Evolutionary conservation across 2,888 invertebrate genomes (phyloP).

Genomic region (Cyrtodaria siliqua): DNA sequence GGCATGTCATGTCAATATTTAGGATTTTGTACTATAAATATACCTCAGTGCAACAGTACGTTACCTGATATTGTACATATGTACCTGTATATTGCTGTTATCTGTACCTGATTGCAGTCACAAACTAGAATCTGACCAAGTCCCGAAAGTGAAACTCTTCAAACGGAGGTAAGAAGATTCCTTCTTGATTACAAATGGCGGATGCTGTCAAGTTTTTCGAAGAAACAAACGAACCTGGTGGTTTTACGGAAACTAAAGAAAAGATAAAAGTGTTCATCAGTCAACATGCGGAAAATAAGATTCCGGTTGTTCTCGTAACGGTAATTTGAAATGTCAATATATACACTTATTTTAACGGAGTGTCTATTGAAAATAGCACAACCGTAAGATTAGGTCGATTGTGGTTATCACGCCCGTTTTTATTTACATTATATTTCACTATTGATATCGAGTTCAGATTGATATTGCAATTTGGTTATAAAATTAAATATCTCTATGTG

Average conservation of each 20-base stretch:
- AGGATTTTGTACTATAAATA: conserved; percentile 29
- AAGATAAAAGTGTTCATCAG: conserved; percentile 64
- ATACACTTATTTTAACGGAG: no score
- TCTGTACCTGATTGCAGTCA: no score
- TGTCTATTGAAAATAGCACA: no score
- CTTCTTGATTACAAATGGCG: conserved; percentile 59
- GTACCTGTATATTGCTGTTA: no score
- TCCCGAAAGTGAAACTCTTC: conserved; percentile 32
- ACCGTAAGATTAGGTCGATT: no score
- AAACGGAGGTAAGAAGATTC: conserved; percentile 14
- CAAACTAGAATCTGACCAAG: no score
- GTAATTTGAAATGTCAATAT: conserved; percentile 64
- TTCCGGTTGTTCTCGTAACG: conserved; percentile 91
- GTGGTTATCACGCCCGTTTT: no score
- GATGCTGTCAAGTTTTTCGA: conserved; percentile 69
- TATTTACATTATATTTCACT: no score
- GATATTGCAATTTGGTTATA: no score
- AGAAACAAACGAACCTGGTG: conserved; percentile 70
- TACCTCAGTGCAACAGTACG: background rate
- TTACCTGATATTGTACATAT: conserved; percentile 4
- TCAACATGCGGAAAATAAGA: conserved; percentile 84
- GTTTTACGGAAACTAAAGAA: conserved; percentile 63
- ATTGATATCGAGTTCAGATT: no score
- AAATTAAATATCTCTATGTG: no score
- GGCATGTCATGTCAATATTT: conserved; percentile 52